These are phyloP conservation scores for Dicerorhinus sumatrensis DNA, from an alignment of 2,113 vertebrate species.

Conservation along the genomic window DNA sequence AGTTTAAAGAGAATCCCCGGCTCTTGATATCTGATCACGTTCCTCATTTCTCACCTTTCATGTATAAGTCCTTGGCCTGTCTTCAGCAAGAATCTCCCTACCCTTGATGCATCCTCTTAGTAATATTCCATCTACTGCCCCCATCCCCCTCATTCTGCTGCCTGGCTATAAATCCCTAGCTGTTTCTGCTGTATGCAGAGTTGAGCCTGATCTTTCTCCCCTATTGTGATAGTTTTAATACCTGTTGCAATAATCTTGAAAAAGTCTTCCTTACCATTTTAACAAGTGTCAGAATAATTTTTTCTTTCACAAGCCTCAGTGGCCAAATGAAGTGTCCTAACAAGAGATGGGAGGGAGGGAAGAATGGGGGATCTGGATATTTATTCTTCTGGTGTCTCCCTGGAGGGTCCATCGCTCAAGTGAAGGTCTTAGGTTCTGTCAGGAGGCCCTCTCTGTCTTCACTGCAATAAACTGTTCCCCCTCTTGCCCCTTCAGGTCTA, in stretches of 20 bases:
- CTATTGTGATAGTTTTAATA: neutral
- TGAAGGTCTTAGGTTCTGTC: neutral
- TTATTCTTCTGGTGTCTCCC: neutral
- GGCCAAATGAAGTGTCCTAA: neutral
- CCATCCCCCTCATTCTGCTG: neutral
- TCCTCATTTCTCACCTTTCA: neutral
- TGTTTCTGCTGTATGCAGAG: neutral
- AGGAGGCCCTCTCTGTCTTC: neutral
- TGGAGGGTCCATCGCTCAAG: neutral
- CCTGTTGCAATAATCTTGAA: neutral
- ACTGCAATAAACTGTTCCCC: neutral
- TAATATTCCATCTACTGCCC: neutral
- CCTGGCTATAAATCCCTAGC: neutral
- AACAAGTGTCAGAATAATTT: slow-evolving; percentile 1
- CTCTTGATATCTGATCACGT: neutral
- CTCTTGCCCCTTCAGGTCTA: neutral
- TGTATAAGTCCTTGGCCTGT: neutral
- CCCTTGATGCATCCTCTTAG: neutral
- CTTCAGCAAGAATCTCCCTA: neutral
- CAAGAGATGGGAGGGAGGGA: neutral
- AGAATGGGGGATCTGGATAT: neutral
- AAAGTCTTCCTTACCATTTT: slow-evolving; percentile 22
- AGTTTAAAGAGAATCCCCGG: neutral
- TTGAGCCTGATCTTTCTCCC: neutral
- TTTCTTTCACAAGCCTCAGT: neutral